phyloP scores from a whole-genome alignment of 1,140 invertebrate genomes.

The Anagrus nilaparvatae region DNA sequence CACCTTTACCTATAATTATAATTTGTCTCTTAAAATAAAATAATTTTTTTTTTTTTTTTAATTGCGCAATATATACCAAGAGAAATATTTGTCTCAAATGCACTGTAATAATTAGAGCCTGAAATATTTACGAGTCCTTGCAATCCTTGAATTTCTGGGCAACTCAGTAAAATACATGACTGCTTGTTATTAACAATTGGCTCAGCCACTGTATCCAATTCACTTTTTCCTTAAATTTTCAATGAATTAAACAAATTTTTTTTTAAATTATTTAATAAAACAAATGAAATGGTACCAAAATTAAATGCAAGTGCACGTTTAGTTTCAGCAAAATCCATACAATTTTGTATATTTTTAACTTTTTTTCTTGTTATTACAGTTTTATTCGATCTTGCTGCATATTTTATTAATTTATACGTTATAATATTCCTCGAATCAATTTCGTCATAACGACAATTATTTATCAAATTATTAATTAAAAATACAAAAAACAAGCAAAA shows the following conservation, averaged over 20 bases:
- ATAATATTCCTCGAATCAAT: conserved; percentile 1
- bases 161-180: conserved; percentile 48
- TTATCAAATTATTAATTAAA: too few relatives aligned
- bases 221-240: conserved; percentile 2
- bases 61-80: too few relatives aligned
- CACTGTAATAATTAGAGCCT: conserved; percentile 49
- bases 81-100: conserved; percentile 25
- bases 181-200: too few relatives aligned
- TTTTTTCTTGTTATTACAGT: conserved; percentile 25
- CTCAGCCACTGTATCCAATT: conserved; percentile 17
- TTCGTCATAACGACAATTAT: too few relatives aligned
- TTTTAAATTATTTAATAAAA: conserved; percentile 1
- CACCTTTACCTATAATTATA: conserved; percentile 42
- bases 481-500: too few relatives aligned
- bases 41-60: too few relatives aligned
- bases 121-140: conserved; percentile 41
- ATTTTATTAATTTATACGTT: conserved; percentile 13
- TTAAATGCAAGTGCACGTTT: conserved; percentile 54
- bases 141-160: conserved; percentile 46
- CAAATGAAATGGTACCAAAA: conserved; percentile 30
- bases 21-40: too few relatives aligned
- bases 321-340: conserved; percentile 43
- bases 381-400: conserved; percentile 27
- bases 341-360: conserved; percentile 35
- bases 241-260: conserved; percentile 12